phyloP scores from a whole-genome alignment of 2,888 invertebrate species.

The Baronia brevicornis region DNA sequence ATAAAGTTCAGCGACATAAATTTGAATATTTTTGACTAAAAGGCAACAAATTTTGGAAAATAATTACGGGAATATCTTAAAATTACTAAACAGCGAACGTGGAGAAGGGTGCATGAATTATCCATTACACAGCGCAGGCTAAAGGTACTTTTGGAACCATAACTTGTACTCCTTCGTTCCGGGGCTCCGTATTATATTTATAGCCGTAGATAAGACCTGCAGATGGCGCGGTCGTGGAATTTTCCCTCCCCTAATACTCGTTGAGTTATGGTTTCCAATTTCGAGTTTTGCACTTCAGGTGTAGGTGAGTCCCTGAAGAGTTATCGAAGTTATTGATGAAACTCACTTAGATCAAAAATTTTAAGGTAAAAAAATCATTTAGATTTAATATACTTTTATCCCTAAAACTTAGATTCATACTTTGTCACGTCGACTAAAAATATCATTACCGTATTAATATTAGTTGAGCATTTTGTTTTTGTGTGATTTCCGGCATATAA shows the following conservation, averaged over 20 bases:
- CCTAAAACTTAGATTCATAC: no score
- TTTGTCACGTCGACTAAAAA: no score
- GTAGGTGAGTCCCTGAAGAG: conserved; percentile 33
- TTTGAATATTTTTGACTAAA: conserved; percentile 13
- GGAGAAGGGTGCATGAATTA: conserved; percentile 70
- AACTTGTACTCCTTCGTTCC: conserved; percentile 63
- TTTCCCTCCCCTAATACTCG: conserved; percentile 72
- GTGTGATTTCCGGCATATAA: no score
- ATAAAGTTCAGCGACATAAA: background rate
- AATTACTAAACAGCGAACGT: conserved; percentile 48
- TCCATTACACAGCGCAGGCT: conserved; percentile 55
- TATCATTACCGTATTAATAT: no score
- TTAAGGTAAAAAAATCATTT: conserved; percentile 8
- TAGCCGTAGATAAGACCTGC: conserved; percentile 69
- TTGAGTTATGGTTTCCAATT: conserved; percentile 74
- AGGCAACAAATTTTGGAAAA: conserved; percentile 34
- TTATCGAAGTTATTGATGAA: conserved; percentile 30
- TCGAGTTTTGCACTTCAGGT: conserved; percentile 67
- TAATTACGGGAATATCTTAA: conserved; percentile 60
- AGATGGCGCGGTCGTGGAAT: conserved; percentile 64
- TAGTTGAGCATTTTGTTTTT: no score
- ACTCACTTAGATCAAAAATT: conserved; percentile 21
- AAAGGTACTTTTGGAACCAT: conserved; percentile 60
- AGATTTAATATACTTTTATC: no score
- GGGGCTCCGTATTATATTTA: conserved; percentile 63